A percentile compares a stretch with the other conserved stretches of the same genome.
Evolutionary conservation across 2,888 invertebrate genomes (phyloP).

Genomic region (Drosophila differens): DNA sequence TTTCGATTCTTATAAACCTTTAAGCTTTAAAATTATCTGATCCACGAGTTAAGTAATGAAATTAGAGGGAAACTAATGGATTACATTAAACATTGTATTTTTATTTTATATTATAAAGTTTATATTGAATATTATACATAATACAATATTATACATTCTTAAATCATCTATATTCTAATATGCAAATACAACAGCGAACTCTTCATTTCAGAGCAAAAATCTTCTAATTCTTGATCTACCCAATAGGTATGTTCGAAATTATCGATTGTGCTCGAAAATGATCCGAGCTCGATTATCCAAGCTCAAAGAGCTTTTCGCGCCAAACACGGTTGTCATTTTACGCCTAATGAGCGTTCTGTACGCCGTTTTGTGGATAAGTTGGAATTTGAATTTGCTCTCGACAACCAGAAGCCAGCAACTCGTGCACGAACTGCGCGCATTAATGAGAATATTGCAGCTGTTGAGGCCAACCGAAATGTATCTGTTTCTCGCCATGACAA

Average conservation of each 20-base stretch:
- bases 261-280: background rate
- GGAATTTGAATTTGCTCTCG: slow-evolving; percentile 5
- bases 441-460: slow-evolving; percentile 1
- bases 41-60: background rate
- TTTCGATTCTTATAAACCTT: background rate
- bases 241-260: background rate
- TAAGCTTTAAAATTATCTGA: background rate
- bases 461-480: slow-evolving; percentile 1
- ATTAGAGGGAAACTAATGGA: background rate
- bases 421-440: slow-evolving; percentile 2
- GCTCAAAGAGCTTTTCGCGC: background rate
- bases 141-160: background rate
- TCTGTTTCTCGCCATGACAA: slow-evolving; percentile 2
- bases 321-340: slow-evolving; percentile 1
- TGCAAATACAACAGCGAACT: background rate
- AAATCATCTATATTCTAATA: background rate
- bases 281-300: background rate
- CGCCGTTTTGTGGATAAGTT: background rate
- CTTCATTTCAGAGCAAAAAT: background rate
- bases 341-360: slow-evolving; percentile 5
- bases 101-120: background rate
- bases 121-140: background rate
- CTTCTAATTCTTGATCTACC: background rate
- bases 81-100: background rate
- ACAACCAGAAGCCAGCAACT: slow-evolving; percentile 2